phyloP scores from a whole-genome alignment of 2,797 vertebrate genomes.

The Clarias fuscus region DNA sequence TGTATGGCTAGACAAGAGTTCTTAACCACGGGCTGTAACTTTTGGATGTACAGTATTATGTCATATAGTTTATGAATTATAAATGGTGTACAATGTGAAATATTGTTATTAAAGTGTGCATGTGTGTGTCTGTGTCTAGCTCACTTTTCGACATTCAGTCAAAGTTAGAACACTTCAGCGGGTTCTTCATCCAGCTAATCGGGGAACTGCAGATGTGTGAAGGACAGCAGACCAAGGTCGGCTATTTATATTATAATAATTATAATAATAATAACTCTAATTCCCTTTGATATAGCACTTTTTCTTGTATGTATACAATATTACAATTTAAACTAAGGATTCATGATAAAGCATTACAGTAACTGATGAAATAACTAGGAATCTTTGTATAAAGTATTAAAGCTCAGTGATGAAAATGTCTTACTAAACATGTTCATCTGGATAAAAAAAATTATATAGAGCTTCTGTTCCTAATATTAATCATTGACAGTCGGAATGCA shows the following conservation, averaged over 20 bases:
- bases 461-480: neutral
- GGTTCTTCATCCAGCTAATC: constrained; percentile 72
- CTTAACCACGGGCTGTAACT: too few species aligned
- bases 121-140: constrained; percentile 63
- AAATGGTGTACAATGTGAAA: neutral
- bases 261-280: too few species aligned
- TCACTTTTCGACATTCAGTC: constrained; percentile 76
- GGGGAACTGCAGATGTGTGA: constrained; percentile 78
- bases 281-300: neutral
- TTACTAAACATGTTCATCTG: neutral
- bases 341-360: neutral
- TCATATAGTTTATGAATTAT: neutral
- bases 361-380: neutral
- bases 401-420: neutral
- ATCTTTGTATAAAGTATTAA: neutral
- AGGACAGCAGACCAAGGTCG: constrained; percentile 77
- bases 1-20: too few species aligned
- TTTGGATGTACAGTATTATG: neutral
- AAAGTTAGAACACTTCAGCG: constrained; percentile 76
- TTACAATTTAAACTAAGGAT: neutral
- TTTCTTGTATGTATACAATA: neutral
- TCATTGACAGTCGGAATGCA: neutral
- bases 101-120: neutral
- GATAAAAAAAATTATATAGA: neutral
- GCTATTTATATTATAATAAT: neutral